Conservation (phyloP, 2,888 invertebrate genomes). For the Pocota personata region DNA sequence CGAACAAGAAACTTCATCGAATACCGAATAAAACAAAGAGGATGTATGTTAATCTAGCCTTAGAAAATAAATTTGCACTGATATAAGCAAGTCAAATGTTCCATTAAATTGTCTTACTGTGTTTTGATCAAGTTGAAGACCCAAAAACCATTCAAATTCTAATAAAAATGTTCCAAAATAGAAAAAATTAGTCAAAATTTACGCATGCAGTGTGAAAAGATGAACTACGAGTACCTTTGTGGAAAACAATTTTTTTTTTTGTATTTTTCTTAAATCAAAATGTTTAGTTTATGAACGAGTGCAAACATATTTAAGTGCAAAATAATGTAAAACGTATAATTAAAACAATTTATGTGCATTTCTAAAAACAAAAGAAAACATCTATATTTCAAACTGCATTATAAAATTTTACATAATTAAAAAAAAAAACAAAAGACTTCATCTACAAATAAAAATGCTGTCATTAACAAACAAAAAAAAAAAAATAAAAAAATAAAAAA, state of each 20-base stretch:
- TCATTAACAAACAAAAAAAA: constrained; percentile 3
- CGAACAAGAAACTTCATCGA: too few species aligned
- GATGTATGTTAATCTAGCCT: too few species aligned
- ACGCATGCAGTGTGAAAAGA: not conserved
- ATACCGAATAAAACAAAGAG: too few species aligned
- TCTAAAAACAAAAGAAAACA: constrained; percentile 21
- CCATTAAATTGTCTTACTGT: not conserved
- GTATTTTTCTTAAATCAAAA: not conserved
- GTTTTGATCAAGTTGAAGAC: constrained; percentile 4
- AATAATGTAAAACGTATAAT: not conserved
- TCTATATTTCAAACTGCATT: constrained; percentile 33
- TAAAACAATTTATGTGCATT: constrained; percentile 33
- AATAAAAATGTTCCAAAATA: not conserved
- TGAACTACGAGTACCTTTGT: not conserved
- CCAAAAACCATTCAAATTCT: not conserved
- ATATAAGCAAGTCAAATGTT: too few species aligned
- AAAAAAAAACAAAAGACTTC: constrained; percentile 1
- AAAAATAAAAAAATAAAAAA: not conserved
- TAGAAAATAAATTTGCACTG: too few species aligned
- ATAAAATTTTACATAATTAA: constrained; percentile 27
- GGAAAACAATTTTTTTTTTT: not conserved
- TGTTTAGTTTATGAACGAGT: not conserved
- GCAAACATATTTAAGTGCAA: constrained; percentile 8
- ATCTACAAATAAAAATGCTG: too few species aligned
- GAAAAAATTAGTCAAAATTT: not conserved